Percentiles rank a stretch among this genome's conserved stretches.
Conservation (phyloP, 1,140 invertebrate species). For the Camponotus vicinus region DNA sequence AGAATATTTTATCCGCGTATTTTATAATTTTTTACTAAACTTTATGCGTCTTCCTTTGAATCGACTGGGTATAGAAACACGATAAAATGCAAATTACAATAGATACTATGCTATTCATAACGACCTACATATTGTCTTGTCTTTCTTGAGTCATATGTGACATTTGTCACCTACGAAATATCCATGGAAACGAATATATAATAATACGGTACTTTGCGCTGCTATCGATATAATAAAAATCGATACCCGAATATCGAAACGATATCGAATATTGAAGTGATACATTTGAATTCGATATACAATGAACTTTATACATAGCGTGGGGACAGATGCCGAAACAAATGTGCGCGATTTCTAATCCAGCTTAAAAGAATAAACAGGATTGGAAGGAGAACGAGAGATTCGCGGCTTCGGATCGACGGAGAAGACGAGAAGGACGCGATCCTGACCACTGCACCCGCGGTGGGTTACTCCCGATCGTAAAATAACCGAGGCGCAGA, state of each 20-base stretch:
- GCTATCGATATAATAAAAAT: neutral
- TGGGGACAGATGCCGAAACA: no score
- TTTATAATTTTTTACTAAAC: slow-evolving; percentile 19
- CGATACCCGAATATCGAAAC: neutral
- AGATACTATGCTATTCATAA: slow-evolving; percentile 2
- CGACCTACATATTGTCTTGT: slow-evolving; percentile 24
- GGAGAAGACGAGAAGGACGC: slow-evolving; percentile 64
- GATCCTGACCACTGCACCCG: slow-evolving; percentile 71
- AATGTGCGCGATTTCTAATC: slow-evolving; percentile 38
- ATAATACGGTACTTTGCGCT: neutral
- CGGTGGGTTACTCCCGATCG: slow-evolving; percentile 77
- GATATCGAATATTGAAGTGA: neutral
- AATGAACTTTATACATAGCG: no score
- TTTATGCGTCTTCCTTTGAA: neutral
- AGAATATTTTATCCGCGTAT: neutral
- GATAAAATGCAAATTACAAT: slow-evolving; percentile 50
- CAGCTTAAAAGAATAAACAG: slow-evolving; percentile 1
- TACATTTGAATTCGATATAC: slow-evolving; percentile 12
- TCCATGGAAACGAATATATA: neutral
- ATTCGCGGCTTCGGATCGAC: slow-evolving; percentile 47
- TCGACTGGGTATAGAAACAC: slow-evolving; percentile 41
- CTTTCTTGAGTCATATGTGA: slow-evolving; percentile 3
- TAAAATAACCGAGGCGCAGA: slow-evolving; percentile 80
- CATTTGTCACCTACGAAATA: slow-evolving; percentile 42
- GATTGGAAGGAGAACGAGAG: neutral